Conservation (phyloP, 2,888 invertebrate species). For the Crossocerus cetratus region DNA sequence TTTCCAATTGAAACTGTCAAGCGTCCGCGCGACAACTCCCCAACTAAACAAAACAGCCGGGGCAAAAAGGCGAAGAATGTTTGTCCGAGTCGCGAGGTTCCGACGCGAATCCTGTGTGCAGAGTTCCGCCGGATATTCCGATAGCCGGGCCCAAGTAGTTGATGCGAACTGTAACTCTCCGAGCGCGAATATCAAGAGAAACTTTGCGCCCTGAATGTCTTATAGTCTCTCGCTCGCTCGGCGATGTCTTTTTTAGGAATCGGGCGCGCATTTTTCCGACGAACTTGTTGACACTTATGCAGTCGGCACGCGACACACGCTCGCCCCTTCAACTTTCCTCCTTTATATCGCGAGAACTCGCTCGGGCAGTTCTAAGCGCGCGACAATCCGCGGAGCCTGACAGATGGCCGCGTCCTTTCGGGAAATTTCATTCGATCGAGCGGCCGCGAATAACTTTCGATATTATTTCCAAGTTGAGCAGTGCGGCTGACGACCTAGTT, state of each 20-base stretch:
- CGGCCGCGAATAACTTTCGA: slow-evolving; percentile 52
- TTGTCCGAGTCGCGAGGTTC: neutral
- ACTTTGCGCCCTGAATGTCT: slow-evolving; percentile 13
- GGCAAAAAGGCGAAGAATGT: too few species aligned
- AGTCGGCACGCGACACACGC: slow-evolving; percentile 12
- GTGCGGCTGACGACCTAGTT: neutral
- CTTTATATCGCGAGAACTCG: slow-evolving; percentile 41
- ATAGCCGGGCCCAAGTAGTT: slow-evolving; percentile 16
- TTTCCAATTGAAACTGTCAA: too few species aligned
- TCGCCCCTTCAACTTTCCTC: slow-evolving; percentile 54
- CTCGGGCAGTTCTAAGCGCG: too few species aligned
- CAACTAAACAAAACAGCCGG: too few species aligned
- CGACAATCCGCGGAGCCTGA: slow-evolving; percentile 41
- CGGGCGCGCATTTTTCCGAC: slow-evolving; percentile 53
- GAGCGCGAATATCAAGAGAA: slow-evolving; percentile 8
- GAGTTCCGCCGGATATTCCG: slow-evolving; percentile 12
- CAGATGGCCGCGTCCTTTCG: slow-evolving; percentile 37
- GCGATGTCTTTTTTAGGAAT: slow-evolving; percentile 26
- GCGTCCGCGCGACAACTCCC: too few species aligned
- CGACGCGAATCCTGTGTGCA: neutral
- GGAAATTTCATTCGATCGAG: slow-evolving; percentile 57
- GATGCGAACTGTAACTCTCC: slow-evolving; percentile 18
- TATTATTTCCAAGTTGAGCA: slow-evolving; percentile 31
- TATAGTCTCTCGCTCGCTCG: neutral
- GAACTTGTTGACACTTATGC: slow-evolving; percentile 59